These are phyloP conservation scores for Pseudobourletiella spinata DNA, from an alignment of 1,140 invertebrate species.

Conservation along the genomic window DNA sequence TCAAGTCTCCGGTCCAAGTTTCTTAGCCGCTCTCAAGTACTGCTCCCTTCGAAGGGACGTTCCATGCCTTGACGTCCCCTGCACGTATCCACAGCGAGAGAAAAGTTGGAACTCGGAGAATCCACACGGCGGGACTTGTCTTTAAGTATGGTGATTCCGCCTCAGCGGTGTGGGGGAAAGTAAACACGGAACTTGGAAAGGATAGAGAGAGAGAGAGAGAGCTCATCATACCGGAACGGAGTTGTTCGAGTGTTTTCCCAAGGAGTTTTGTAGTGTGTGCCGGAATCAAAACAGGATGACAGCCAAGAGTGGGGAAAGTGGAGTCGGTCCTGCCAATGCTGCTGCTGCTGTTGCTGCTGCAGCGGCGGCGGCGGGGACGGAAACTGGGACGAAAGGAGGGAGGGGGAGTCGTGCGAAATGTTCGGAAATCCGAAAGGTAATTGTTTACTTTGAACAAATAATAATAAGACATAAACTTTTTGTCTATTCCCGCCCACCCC, in stretches of 20 bases:
- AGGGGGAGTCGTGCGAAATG: slow-evolving; percentile 4
- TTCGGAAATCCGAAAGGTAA: slow-evolving; percentile 27
- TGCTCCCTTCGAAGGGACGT: too few relatives aligned
- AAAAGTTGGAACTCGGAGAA: neutral
- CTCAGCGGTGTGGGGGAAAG: neutral
- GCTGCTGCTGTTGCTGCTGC: neutral
- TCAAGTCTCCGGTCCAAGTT: neutral
- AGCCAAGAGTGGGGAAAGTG: slow-evolving; percentile 8
- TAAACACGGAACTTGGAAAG: too few relatives aligned
- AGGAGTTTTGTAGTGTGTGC: too few relatives aligned
- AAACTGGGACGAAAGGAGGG: too few relatives aligned
- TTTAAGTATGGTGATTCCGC: neutral
- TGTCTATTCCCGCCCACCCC: too few relatives aligned
- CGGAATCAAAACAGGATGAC: too few relatives aligned
- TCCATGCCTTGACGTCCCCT: too few relatives aligned
- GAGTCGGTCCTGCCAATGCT: slow-evolving; percentile 2
- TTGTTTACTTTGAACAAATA: neutral
- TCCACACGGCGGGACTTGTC: neutral
- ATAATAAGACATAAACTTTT: neutral
- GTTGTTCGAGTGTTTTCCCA: too few relatives aligned
- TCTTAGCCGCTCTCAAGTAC: neutral
- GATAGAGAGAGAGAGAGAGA: too few relatives aligned
- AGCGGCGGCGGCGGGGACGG: neutral
- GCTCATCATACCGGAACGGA: too few relatives aligned
- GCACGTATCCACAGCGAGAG: too few relatives aligned